A percentile compares a stretch with the other conserved stretches of the same genome.
Evolutionary conservation across 2,888 invertebrate species (phyloP).

Genomic region (Xestia sexstrigata): DNA sequence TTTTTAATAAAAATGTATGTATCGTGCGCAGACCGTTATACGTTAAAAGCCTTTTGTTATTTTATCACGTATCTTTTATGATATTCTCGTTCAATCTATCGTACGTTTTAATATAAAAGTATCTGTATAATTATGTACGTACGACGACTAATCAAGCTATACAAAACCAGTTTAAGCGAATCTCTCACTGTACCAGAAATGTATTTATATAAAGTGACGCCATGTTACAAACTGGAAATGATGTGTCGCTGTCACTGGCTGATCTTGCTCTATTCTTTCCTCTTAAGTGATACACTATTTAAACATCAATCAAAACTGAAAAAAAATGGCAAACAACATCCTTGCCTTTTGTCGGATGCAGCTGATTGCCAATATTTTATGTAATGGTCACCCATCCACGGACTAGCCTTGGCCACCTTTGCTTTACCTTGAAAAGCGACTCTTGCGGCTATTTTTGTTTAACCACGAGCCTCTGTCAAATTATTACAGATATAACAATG

Average conservation of each 20-base stretch:
- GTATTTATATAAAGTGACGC: not conserved
- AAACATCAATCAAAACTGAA: not conserved
- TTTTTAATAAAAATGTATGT: slow-evolving; percentile 42
- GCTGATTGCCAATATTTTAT: not conserved
- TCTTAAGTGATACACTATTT: not conserved
- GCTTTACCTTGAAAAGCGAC: not conserved
- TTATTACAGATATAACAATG: not conserved
- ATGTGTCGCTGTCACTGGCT: not conserved
- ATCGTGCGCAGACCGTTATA: slow-evolving; percentile 10
- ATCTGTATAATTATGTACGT: not conserved
- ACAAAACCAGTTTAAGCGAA: not conserved
- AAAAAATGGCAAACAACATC: too few species aligned
- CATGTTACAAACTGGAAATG: not conserved
- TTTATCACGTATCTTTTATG: slow-evolving; percentile 31
- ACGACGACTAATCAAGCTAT: not conserved
- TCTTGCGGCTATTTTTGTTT: not conserved
- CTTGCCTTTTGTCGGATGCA: not conserved
- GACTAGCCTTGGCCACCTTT: not conserved
- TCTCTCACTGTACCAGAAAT: not conserved
- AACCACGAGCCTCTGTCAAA: not conserved
- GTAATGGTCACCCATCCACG: too few species aligned
- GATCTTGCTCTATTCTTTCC: not conserved
- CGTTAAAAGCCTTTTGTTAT: slow-evolving; percentile 57
- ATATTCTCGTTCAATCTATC: slow-evolving; percentile 6
- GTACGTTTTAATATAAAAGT: slow-evolving; percentile 8